phyloP scores from a whole-genome alignment of 2,888 invertebrate genomes.

The Ommatoiulus sabulosus region DNA sequence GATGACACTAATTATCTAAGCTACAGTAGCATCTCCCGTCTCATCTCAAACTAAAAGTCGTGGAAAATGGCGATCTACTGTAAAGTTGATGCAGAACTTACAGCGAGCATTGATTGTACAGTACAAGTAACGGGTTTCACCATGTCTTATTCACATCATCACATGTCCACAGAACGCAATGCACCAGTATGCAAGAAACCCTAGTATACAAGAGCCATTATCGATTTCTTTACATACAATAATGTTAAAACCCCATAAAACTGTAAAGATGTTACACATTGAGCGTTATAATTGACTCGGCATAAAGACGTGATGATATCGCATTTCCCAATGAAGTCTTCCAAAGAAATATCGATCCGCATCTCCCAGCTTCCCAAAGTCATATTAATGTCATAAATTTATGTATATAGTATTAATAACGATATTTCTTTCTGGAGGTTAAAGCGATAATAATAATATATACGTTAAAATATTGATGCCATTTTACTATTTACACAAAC shows the following conservation, averaged over 20 bases:
- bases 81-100: not conserved
- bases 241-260: not conserved
- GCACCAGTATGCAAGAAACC: not conserved
- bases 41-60: too few species aligned
- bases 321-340: conserved; percentile 30
- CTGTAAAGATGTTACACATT: conserved; percentile 42
- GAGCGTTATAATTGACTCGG: conserved; percentile 49
- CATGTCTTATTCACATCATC: not conserved
- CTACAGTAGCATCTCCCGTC: too few species aligned
- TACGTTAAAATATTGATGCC: not conserved
- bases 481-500: conserved; percentile 24
- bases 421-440: not conserved
- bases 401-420: not conserved
- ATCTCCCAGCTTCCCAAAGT: not conserved
- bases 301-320: conserved; percentile 48
- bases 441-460: not conserved
- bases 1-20: too few species aligned
- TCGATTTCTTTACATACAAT: conserved; percentile 4
- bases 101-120: not conserved
- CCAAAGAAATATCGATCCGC: not conserved
- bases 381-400: not conserved
- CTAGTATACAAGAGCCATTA: not conserved
- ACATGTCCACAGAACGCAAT: conserved; percentile 50
- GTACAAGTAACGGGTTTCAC: not conserved
- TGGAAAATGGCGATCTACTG: too few species aligned